phyloP scores from a whole-genome alignment of 1,140 invertebrate species.

The Lutraria rhynchaena region DNA sequence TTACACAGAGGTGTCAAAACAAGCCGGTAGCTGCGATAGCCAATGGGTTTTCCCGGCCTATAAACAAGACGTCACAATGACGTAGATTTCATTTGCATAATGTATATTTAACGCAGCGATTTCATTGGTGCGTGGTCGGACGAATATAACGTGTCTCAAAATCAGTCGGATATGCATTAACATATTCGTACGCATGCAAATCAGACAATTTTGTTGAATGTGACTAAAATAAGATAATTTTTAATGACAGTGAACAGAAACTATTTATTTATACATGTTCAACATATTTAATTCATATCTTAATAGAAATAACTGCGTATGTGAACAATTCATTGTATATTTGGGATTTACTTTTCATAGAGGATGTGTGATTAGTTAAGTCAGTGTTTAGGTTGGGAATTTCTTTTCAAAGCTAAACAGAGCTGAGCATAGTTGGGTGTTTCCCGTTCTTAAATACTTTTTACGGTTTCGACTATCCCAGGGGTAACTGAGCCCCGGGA shows the following conservation, averaged over 20 bases:
- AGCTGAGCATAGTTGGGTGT: constrained; percentile 47
- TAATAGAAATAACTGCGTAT: too few species aligned
- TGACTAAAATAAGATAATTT: not conserved
- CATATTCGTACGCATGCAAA: constrained; percentile 50
- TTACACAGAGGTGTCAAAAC: too few species aligned
- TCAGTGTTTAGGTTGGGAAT: constrained; percentile 42
- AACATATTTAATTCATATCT: too few species aligned
- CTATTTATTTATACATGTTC: too few species aligned
- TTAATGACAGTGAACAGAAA: too few species aligned
- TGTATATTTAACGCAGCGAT: constrained; percentile 25
- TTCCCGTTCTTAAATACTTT: constrained; percentile 45
- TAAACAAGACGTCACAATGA: constrained; percentile 60
- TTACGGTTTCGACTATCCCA: constrained; percentile 70
- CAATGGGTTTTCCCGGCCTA: too few species aligned
- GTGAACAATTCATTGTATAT: not conserved
- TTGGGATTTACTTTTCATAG: constrained; percentile 51
- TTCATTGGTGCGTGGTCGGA: constrained; percentile 40
- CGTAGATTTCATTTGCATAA: constrained; percentile 54
- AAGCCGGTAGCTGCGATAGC: too few species aligned
- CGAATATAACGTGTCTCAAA: constrained; percentile 49
- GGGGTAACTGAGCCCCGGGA: constrained; percentile 73
- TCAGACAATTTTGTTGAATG: not conserved
- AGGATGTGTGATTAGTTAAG: constrained; percentile 4
- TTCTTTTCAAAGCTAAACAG: constrained; percentile 52
- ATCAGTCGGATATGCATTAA: constrained; percentile 43